Conservation (phyloP, 2,113 vertebrate genomes). For the Crotalus viridis region DNA sequence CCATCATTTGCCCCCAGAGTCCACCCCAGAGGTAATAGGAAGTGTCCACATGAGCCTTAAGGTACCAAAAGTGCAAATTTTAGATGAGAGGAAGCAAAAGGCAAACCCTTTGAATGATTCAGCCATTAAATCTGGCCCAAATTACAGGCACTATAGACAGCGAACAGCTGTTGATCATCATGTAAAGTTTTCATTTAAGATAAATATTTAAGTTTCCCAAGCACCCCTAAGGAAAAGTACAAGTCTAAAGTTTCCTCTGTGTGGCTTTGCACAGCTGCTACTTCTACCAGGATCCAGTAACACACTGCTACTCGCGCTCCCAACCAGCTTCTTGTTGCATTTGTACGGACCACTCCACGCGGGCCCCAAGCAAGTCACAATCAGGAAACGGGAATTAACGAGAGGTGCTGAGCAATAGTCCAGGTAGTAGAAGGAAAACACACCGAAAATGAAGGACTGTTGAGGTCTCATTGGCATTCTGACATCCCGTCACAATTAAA, state of each 20-base stretch:
- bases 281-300: background rate
- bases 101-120: conserved; percentile 31
- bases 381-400: background rate
- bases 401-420: background rate
- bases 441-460: background rate
- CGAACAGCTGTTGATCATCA: conserved; percentile 26
- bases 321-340: conserved; percentile 6
- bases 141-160: conserved; percentile 50
- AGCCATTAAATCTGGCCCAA: conserved; percentile 38
- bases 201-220: conserved; percentile 36
- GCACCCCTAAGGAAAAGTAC: conserved; percentile 17
- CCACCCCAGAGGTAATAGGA: conserved; percentile 41
- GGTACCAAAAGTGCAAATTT: conserved; percentile 50
- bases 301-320: background rate
- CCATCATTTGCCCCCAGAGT: background rate
- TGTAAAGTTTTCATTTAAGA: conserved; percentile 24
- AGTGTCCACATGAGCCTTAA: conserved; percentile 34
- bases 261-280: conserved; percentile 26
- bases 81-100: conserved; percentile 29
- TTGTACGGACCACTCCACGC: background rate
- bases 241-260: conserved; percentile 21
- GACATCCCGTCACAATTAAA: conserved; percentile 3
- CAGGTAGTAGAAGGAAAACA: background rate
- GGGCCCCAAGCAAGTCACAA: conserved; percentile 19
- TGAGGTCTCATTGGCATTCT: conserved; percentile 20